These are phyloP conservation scores for Cettia cetti DNA, from an alignment of 2,113 vertebrate genomes.

Conservation along the genomic window DNA sequence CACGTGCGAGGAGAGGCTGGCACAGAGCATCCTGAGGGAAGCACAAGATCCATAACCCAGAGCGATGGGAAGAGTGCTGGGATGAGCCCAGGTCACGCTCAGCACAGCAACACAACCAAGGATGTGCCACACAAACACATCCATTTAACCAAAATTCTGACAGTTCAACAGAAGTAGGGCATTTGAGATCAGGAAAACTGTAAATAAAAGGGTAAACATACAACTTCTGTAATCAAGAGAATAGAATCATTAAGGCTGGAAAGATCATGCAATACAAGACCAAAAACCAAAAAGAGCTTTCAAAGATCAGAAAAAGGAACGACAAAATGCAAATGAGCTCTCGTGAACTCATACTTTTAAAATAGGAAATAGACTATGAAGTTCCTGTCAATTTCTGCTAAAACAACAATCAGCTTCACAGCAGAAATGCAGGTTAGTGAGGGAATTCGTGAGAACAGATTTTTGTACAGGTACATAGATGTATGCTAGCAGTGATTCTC, in stretches of 20 bases:
- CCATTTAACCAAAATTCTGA: not conserved
- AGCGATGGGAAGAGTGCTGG: fast-evolving
- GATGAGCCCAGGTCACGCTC: not conserved
- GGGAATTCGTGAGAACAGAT: not conserved
- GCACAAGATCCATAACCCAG: not conserved
- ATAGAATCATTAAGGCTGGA: not conserved
- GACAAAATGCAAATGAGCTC: not conserved
- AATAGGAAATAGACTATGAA: not conserved
- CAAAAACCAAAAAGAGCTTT: not conserved
- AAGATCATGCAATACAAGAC: not conserved
- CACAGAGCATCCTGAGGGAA: slow-evolving; percentile 23
- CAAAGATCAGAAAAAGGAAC: not conserved
- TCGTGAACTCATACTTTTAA: not conserved
- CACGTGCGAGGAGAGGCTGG: not conserved
- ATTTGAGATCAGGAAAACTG: not conserved
- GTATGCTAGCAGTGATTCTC: not conserved
- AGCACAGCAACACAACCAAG: fast-evolving
- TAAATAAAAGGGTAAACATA: not conserved
- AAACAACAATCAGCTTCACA: not conserved
- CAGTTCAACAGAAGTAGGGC: not conserved
- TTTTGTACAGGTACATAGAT: not conserved
- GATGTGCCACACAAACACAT: not conserved
- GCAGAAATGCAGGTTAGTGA: not conserved
- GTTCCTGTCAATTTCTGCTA: not conserved
- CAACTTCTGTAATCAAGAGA: not conserved